Evolutionary conservation across 2,113 vertebrate species (phyloP).

Genomic region (Thunnus maccoyii): DNA sequence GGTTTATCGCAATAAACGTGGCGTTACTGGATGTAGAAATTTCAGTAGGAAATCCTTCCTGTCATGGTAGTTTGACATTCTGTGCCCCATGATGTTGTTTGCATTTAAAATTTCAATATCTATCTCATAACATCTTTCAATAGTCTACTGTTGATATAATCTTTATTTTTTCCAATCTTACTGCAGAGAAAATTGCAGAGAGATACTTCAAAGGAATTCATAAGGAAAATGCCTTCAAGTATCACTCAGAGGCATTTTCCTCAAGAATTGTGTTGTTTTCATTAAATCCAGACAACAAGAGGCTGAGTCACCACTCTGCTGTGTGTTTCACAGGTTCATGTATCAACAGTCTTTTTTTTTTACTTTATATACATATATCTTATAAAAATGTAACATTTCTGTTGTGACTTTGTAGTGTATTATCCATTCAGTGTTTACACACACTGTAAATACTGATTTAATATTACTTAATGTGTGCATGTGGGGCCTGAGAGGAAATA

Average conservation of each 20-base stretch:
- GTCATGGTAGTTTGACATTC: not conserved
- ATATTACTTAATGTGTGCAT: not conserved
- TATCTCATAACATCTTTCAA: not conserved
- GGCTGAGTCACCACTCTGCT: not conserved
- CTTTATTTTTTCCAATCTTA: conserved; percentile 31
- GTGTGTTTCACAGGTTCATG: not conserved
- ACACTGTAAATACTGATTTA: conserved; percentile 3
- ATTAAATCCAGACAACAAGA: conserved; percentile 52
- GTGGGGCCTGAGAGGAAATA: not conserved
- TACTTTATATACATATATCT: not conserved
- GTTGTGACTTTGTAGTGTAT: not conserved
- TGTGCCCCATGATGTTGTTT: not conserved
- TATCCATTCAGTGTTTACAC: conserved; percentile 13
- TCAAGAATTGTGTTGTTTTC: conserved; percentile 61
- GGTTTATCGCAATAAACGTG: conserved; percentile 9
- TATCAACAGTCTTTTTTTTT: not conserved
- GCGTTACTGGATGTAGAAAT: not conserved
- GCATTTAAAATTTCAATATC: not conserved
- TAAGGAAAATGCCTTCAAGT: conserved; percentile 59
- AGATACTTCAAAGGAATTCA: conserved; percentile 57
- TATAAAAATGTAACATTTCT: not conserved
- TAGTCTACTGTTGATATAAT: not conserved
- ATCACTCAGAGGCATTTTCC: conserved; percentile 48
- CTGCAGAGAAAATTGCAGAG: conserved; percentile 14
- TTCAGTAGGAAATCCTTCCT: not conserved